Evolutionary conservation across 2,888 invertebrate species (phyloP).

Genomic region (Rotaria socialis): DNA sequence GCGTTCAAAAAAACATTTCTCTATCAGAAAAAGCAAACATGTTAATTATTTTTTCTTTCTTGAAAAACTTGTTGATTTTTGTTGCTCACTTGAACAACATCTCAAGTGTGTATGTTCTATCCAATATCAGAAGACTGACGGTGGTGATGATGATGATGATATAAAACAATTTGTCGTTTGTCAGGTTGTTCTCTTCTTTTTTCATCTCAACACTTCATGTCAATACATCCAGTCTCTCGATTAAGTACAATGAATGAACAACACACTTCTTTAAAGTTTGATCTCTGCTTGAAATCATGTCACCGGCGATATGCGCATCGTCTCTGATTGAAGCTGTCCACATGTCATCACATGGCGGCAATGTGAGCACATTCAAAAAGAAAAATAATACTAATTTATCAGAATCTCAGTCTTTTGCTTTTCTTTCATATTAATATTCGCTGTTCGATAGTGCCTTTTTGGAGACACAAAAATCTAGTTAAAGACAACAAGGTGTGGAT

Average conservation of each 20-base stretch:
- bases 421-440: not conserved
- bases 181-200: not conserved
- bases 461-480: no score
- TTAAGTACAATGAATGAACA: conserved; percentile 26
- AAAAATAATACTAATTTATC: not conserved
- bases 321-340: not conserved
- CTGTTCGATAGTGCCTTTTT: no score
- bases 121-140: not conserved
- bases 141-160: not conserved
- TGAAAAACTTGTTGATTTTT: not conserved
- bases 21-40: no score
- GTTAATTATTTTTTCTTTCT: no score
- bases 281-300: conserved; percentile 15
- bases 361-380: not conserved
- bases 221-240: not conserved
- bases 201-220: conserved; percentile 10
- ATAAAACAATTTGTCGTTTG: not conserved
- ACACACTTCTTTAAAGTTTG: not conserved
- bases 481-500: not conserved
- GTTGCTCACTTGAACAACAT: not conserved
- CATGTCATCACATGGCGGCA: conserved; percentile 15
- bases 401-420: not conserved
- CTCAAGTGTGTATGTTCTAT: not conserved
- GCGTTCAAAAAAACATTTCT: no score
- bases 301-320: not conserved